phyloP scores from a whole-genome alignment of 2,888 invertebrate genomes.

The Liodrosophila aerea region DNA sequence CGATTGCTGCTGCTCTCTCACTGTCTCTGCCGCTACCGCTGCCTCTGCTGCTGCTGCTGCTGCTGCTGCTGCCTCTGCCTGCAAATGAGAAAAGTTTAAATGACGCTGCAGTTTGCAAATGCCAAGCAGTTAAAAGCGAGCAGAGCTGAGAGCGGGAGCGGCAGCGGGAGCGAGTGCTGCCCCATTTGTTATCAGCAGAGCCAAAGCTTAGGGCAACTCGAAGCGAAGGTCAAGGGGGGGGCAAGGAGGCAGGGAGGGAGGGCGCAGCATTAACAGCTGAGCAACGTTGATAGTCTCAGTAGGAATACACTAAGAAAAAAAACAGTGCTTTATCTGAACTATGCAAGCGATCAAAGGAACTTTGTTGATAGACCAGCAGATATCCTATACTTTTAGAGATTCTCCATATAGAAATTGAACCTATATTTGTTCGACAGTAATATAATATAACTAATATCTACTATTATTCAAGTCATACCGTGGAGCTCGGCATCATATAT shows the following conservation, averaged over 20 bases:
- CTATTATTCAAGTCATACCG: too few species aligned
- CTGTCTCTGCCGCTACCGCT: conserved; percentile 43
- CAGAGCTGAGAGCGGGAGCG: conserved; percentile 59
- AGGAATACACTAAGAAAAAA: background rate
- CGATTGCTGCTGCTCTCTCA: conserved; percentile 13
- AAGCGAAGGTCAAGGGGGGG: conserved; percentile 32
- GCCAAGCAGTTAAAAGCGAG: conserved; percentile 75
- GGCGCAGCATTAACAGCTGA: background rate
- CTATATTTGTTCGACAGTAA: too few species aligned
- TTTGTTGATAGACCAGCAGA: too few species aligned
- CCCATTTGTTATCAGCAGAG: conserved; percentile 67
- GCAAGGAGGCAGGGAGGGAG: background rate
- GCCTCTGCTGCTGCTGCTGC: conserved; percentile 19
- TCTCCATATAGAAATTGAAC: too few species aligned
- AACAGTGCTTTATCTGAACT: too few species aligned
- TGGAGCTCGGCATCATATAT: too few species aligned
- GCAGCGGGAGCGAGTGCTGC: conserved; percentile 31
- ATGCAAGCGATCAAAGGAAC: too few species aligned
- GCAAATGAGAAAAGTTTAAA: conserved; percentile 78
- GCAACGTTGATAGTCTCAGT: too few species aligned
- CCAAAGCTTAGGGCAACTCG: conserved; percentile 21
- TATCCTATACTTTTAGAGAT: too few species aligned
- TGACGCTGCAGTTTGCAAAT: conserved; percentile 77
- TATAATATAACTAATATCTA: too few species aligned
- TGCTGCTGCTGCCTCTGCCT: conserved; percentile 43